Evolutionary conservation across 2,888 invertebrate genomes (phyloP).

Genomic region (Aplocera efformata): DNA sequence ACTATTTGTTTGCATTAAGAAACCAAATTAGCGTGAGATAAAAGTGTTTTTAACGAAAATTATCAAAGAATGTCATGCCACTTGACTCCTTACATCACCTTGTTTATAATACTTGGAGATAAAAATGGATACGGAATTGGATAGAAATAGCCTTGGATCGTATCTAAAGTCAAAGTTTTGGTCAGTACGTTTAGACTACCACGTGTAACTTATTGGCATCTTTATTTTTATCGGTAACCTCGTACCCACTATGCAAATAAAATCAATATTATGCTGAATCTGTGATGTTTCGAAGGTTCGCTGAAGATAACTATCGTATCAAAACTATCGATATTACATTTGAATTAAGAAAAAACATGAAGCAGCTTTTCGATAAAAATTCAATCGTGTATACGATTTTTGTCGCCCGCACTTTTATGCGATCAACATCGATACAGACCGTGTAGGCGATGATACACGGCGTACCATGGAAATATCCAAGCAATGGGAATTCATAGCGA

Average conservation of each 20-base stretch:
- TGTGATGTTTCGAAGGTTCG: conserved; percentile 24
- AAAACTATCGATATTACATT: conserved; percentile 18
- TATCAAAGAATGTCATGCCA: conserved; percentile 21
- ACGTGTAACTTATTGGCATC: conserved; percentile 10
- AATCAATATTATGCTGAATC: conserved; percentile 27
- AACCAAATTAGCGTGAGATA: conserved; percentile 34
- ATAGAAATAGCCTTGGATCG: conserved; percentile 9
- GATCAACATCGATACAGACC: conserved; percentile 19
- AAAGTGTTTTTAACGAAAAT: conserved; percentile 24
- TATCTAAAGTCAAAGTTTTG: conserved; percentile 24
- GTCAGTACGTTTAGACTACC: conserved; percentile 13
- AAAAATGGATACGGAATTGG: conserved; percentile 18
- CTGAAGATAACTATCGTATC: conserved; percentile 23
- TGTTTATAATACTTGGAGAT: conserved; percentile 15
- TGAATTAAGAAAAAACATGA: conserved; percentile 20
- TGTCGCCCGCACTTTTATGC: conserved; percentile 16
- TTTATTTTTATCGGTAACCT: conserved; percentile 33
- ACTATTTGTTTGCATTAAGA: conserved; percentile 43
- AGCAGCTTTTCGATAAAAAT: conserved; percentile 17
- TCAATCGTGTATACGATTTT: conserved; percentile 19
- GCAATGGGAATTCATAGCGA: conserved; percentile 14
- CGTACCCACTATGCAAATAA: conserved; percentile 30
- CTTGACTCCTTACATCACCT: conserved; percentile 35
- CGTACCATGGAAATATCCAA: conserved; percentile 18
- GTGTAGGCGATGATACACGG: conserved; percentile 11